These are phyloP conservation scores for Promerops cafer DNA, from an alignment of 2,113 vertebrate genomes.

Conservation along the genomic window DNA sequence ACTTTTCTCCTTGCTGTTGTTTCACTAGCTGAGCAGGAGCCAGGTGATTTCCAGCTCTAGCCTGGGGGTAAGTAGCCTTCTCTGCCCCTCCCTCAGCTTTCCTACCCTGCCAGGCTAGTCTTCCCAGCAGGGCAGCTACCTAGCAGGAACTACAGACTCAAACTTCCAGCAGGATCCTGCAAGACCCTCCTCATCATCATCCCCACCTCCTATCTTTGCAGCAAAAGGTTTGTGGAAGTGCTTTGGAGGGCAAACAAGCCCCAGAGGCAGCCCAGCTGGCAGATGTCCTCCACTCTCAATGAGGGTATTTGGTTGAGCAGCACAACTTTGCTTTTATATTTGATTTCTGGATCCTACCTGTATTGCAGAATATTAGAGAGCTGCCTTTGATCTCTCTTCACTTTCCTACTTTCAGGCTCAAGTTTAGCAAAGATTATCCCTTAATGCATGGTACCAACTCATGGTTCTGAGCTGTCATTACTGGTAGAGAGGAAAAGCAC, in stretches of 20 bases:
- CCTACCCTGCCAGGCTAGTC: not conserved
- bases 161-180: not conserved
- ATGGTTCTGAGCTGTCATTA: fast-evolving
- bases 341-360: not conserved
- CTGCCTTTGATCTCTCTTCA: not conserved
- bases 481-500: not conserved
- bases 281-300: not conserved
- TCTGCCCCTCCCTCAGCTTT: not conserved
- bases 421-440: not conserved
- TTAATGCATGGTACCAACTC: not conserved
- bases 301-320: not conserved
- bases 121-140: not conserved
- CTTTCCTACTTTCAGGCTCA: not conserved
- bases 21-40: not conserved
- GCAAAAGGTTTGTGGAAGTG: not conserved
- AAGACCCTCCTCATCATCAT: not conserved
- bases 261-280: not conserved
- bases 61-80: not conserved
- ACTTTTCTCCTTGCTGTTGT: not conserved
- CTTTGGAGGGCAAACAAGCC: not conserved
- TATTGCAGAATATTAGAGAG: not conserved
- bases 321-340: not conserved
- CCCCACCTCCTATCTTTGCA: not conserved
- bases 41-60: slow-evolving; percentile 41
- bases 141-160: not conserved